Conservation (phyloP, 2,797 vertebrate species). For the Pseudochirops corinnae region DNA sequence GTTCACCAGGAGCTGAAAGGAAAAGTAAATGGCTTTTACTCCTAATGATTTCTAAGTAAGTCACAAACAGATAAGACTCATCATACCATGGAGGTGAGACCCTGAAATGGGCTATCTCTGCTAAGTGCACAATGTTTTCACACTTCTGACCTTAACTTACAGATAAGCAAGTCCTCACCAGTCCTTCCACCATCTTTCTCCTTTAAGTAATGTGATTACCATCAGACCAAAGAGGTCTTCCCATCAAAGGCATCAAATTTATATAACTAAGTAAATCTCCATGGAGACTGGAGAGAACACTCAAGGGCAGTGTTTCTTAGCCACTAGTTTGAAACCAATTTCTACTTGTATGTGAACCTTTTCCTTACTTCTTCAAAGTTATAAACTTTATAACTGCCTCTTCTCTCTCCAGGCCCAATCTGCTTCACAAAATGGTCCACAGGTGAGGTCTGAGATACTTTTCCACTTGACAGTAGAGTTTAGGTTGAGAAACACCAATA, state of each 20-base stretch:
- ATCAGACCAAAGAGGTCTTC: not conserved
- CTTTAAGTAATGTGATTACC: not conserved
- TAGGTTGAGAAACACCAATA: not conserved
- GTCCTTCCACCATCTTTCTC: not conserved
- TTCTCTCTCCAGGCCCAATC: not conserved
- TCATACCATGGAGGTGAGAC: not conserved
- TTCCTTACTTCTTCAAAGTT: not conserved
- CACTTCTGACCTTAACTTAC: not conserved
- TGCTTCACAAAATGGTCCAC: not conserved
- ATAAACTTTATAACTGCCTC: not conserved
- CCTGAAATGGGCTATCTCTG: not conserved
- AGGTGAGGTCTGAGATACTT: not conserved
- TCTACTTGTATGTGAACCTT: not conserved
- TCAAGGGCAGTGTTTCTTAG: not conserved
- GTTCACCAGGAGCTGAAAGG: slow-evolving; percentile 94
- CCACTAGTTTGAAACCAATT: not conserved
- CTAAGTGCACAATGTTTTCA: not conserved
- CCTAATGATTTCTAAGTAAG: slow-evolving; percentile 28
- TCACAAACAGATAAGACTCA: slow-evolving; percentile 26
- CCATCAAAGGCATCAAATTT: not conserved
- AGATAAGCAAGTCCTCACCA: not conserved
- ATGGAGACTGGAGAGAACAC: not conserved
- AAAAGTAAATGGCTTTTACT: slow-evolving; percentile 51
- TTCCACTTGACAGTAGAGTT: not conserved
- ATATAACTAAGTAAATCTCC: not conserved